These are phyloP conservation scores for Artibeus lituratus DNA, from an alignment of 2,797 vertebrate species.

Conservation along the genomic window DNA sequence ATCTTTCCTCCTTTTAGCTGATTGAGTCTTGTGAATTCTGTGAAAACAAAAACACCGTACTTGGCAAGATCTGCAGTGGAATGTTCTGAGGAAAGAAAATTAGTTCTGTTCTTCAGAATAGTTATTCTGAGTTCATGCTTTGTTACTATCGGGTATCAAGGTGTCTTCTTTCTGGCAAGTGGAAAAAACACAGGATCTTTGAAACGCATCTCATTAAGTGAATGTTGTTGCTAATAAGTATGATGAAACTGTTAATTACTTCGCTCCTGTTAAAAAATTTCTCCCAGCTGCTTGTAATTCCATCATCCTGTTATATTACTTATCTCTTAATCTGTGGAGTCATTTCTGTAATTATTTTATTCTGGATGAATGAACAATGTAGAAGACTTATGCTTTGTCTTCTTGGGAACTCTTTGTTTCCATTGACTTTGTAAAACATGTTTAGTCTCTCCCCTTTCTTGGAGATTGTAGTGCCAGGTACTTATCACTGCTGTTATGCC, in stretches of 20 bases:
- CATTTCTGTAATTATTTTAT: conserved; percentile 37
- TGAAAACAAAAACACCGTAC: not conserved
- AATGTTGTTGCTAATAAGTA: not conserved
- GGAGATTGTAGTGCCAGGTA: not conserved
- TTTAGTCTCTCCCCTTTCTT: not conserved
- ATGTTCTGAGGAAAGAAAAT: conserved; percentile 22
- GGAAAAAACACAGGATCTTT: conserved; percentile 43
- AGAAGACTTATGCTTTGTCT: conserved; percentile 17
- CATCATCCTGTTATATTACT: not conserved
- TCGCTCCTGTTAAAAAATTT: not conserved
- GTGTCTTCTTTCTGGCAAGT: conserved; percentile 50
- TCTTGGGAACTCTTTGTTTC: not conserved
- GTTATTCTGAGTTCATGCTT: conserved; percentile 38
- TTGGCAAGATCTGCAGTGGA: conserved; percentile 8
- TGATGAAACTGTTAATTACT: conserved; percentile 7
- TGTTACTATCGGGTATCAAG: not conserved
- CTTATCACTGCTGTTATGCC: not conserved
- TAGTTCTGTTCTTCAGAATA: conserved; percentile 32
- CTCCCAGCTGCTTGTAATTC: not conserved
- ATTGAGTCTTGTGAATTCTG: conserved; percentile 41
- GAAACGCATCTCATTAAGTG: not conserved
- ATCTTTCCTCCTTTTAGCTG: not conserved
- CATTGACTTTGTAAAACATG: not conserved
- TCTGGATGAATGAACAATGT: not conserved
- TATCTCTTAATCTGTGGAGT: not conserved